These are phyloP conservation scores for Toxotes jaculatrix DNA, from an alignment of 2,113 vertebrate genomes.

Conservation along the genomic window DNA sequence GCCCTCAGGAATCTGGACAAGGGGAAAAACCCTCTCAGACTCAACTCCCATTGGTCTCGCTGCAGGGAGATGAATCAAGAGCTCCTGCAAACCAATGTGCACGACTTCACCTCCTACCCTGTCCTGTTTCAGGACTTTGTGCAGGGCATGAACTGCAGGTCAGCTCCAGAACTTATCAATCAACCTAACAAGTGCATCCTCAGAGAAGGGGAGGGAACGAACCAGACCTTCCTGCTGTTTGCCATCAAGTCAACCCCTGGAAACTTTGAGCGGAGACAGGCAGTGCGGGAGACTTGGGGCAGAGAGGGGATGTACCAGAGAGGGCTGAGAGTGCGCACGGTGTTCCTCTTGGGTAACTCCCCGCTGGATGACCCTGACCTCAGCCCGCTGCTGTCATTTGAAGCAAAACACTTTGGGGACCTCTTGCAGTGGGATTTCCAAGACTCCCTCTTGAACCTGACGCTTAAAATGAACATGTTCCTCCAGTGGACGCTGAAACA, in stretches of 20 bases:
- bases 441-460: constrained; percentile 85
- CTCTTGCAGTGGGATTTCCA: constrained; percentile 86
- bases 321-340: constrained; percentile 60
- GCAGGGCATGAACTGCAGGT: constrained; percentile 78
- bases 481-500: constrained; percentile 78
- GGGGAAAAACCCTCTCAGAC: neutral
- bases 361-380: constrained; percentile 72
- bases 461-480: constrained; percentile 82
- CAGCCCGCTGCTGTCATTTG: constrained; percentile 71
- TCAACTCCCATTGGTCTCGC: neutral
- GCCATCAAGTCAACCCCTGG: constrained; percentile 82
- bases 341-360: constrained; percentile 83
- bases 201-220: rapidly evolving
- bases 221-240: constrained; percentile 75
- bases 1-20: constrained; percentile 39
- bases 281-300: constrained; percentile 84
- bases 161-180: constrained; percentile 76
- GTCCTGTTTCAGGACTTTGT: constrained; percentile 75
- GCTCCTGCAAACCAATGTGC: constrained; percentile 73
- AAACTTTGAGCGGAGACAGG: constrained; percentile 81
- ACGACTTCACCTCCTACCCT: constrained; percentile 77
- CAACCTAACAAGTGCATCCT: constrained; percentile 80
- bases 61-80: constrained; percentile 68
- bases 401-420: constrained; percentile 78
- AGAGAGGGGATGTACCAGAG: constrained; percentile 53